phyloP scores from a whole-genome alignment of 2,888 invertebrate genomes.

The Caenorhabditis afra region DNA sequence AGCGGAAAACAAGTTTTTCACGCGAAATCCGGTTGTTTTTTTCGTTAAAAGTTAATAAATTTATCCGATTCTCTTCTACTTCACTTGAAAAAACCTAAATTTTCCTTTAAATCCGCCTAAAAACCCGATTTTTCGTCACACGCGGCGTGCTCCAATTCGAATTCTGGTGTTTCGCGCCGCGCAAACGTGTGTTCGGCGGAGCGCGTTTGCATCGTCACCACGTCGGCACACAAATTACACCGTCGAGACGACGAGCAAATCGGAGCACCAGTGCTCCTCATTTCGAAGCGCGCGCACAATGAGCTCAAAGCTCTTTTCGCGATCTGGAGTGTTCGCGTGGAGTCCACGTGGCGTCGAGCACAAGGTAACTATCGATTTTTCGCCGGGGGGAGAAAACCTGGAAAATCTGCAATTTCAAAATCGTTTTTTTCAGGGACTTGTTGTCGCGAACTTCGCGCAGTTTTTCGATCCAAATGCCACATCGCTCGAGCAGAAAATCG shows the following conservation, averaged over 20 bases:
- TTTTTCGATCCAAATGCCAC: conserved; percentile 57
- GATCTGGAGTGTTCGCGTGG: conserved; percentile 62
- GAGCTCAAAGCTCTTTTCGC: conserved; percentile 64
- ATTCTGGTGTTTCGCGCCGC: neutral
- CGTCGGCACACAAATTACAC: conserved; percentile 20
- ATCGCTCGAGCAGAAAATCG: conserved; percentile 47
- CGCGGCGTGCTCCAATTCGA: neutral
- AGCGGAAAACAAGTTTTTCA: no score
- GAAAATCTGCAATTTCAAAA: neutral
- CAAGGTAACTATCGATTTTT: conserved; percentile 31
- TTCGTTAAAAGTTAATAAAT: no score
- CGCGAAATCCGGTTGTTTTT: no score
- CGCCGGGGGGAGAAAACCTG: neutral
- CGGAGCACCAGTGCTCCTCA: conserved; percentile 1
- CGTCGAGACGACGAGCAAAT: neutral
- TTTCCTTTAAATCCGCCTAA: no score
- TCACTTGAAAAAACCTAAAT: no score
- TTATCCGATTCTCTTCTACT: no score
- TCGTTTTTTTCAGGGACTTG: conserved; percentile 44
- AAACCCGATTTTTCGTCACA: no score
- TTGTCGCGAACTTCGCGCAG: conserved; percentile 62
- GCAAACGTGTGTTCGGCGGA: neutral
- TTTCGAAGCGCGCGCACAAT: conserved; percentile 20
- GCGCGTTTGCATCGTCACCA: conserved; percentile 28
- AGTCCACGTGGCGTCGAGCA: conserved; percentile 41